Percentiles rank a stretch among this genome's conserved stretches.
These are phyloP conservation scores for Psittacula derbiana DNA, from an alignment of 2,797 vertebrate species.

Conservation along the genomic window DNA sequence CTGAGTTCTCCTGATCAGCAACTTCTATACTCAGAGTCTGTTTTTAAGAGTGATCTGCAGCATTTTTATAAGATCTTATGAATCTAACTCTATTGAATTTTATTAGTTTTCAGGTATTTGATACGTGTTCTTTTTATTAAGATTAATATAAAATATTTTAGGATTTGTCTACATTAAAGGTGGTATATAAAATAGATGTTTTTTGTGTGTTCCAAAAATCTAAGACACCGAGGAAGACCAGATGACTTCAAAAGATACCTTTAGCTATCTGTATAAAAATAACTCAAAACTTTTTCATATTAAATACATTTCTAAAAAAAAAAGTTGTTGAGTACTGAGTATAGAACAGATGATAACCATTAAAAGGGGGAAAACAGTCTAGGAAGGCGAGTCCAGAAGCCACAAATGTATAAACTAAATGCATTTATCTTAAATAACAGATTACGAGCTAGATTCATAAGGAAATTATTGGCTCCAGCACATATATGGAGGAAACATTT, in stretches of 20 bases:
- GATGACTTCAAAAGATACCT: background rate
- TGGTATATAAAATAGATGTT: background rate
- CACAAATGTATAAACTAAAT: background rate
- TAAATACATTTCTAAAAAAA: background rate
- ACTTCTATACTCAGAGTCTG: background rate
- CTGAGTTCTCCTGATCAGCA: background rate
- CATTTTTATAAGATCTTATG: background rate
- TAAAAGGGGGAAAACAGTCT: background rate
- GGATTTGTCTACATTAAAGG: background rate
- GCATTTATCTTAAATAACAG: background rate
- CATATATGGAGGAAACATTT: rapidly evolving
- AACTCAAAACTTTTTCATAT: background rate
- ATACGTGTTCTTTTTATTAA: background rate
- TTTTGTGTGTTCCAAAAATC: background rate
- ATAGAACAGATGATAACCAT: background rate
- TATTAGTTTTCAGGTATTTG: background rate
- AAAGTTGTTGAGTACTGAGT: background rate
- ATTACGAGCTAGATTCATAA: background rate
- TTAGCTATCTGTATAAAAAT: background rate
- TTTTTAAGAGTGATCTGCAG: background rate
- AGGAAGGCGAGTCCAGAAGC: background rate
- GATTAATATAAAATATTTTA: background rate
- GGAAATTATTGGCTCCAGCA: background rate
- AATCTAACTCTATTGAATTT: background rate
- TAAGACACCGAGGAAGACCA: background rate